These are phyloP conservation scores for Saxicola maurus DNA, from an alignment of 2,797 vertebrate species.

Conservation along the genomic window DNA sequence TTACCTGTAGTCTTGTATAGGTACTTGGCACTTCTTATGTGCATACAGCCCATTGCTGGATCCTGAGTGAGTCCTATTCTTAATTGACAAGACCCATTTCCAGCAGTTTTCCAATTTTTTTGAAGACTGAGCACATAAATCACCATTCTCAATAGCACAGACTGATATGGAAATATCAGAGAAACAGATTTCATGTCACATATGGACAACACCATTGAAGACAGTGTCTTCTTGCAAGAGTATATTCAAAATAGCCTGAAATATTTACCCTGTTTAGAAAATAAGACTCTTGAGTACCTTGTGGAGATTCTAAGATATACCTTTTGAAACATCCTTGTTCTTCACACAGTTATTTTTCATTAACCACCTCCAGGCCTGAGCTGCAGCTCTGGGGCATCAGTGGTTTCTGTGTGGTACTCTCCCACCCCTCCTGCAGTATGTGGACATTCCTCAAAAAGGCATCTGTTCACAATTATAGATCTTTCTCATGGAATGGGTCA, in stretches of 20 bases:
- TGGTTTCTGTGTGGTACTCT: conserved; percentile 38
- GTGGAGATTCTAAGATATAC: background rate
- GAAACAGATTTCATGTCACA: background rate
- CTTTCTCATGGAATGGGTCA: conserved; percentile 28
- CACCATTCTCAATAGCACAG: background rate
- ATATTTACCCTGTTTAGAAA: background rate
- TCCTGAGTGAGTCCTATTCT: background rate
- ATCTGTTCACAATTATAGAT: conserved; percentile 10
- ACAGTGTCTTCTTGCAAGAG: background rate
- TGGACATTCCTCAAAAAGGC: conserved; percentile 15
- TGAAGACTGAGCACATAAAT: background rate
- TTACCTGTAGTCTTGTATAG: background rate
- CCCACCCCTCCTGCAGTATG: background rate
- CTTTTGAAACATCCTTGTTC: background rate
- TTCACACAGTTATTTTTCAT: background rate
- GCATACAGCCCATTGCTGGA: background rate
- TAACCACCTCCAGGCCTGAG: background rate
- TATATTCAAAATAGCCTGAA: background rate
- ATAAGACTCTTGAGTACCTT: background rate
- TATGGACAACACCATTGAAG: background rate
- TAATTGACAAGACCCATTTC: background rate
- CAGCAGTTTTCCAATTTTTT: background rate
- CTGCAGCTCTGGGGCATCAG: background rate
- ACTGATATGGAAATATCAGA: background rate
- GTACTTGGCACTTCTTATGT: background rate